Percentiles rank a stretch among this genome's conserved stretches.
Evolutionary conservation across 2,797 vertebrate species (phyloP).

Genomic region (Triplophysa yarkandensis): DNA sequence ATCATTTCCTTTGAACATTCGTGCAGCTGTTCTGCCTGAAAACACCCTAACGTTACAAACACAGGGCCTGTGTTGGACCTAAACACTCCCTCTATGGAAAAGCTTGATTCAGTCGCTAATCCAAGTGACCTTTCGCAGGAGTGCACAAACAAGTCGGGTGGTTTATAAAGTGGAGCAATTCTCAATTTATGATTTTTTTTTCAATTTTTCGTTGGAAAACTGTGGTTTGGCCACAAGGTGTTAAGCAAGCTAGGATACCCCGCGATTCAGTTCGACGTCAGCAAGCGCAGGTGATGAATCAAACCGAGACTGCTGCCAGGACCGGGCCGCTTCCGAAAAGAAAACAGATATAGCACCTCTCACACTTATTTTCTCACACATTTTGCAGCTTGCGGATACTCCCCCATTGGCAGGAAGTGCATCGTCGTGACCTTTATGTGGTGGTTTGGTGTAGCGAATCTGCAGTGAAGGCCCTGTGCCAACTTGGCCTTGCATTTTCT

Average conservation of each 20-base stretch:
- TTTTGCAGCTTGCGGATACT: conserved; percentile 45
- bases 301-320: conserved; percentile 49
- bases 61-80: conserved; percentile 7
- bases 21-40: conserved; percentile 28
- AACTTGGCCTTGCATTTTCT: conserved; percentile 11
- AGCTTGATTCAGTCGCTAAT: conserved; percentile 26
- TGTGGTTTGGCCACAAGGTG: conserved; percentile 16
- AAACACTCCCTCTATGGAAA: conserved; percentile 11
- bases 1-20: conserved; percentile 51
- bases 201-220: conserved; percentile 10
- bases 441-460: conserved; percentile 16
- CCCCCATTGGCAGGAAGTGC: conserved; percentile 56
- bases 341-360: conserved; percentile 46
- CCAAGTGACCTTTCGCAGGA: conserved; percentile 20
- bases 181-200: conserved; percentile 15
- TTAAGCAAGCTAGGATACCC: conserved; percentile 28
- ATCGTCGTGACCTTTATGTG: conserved; percentile 52
- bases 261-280: conserved; percentile 35
- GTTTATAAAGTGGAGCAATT: conserved; percentile 19
- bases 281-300: conserved; percentile 57
- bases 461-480: conserved; percentile 26
- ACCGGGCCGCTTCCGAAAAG: conserved; percentile 27
- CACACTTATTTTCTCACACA: conserved; percentile 48
- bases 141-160: conserved; percentile 15
- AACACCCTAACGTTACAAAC: conserved; percentile 22